Conservation (phyloP, 2,113 vertebrate species). For the Lagenorhynchus albirostris region DNA sequence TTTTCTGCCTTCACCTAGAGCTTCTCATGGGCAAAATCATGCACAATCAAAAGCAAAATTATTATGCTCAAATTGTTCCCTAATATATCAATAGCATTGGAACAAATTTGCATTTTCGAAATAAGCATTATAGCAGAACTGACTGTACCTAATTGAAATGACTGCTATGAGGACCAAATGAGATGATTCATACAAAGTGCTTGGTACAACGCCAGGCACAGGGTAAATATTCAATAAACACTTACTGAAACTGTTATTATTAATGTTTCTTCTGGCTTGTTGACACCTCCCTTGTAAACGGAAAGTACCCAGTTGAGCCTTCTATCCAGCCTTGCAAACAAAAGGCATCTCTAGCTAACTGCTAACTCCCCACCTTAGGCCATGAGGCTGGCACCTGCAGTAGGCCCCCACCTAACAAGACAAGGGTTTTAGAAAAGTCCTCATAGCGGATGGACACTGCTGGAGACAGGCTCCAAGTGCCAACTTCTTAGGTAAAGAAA, state of each 20-base stretch:
- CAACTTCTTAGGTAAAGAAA: background rate
- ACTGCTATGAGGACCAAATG: background rate
- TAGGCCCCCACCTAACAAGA: background rate
- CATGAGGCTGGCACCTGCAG: background rate
- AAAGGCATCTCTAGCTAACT: background rate
- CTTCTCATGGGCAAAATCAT: constrained; percentile 25
- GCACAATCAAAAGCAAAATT: constrained; percentile 43
- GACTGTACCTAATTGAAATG: constrained; percentile 49
- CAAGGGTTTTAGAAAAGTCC: background rate
- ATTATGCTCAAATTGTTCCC: constrained; percentile 39
- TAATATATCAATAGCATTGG: constrained; percentile 47
- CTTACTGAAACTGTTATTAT: background rate
- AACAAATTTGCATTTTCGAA: constrained; percentile 67
- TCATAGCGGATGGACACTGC: background rate
- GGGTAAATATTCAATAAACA: constrained; percentile 2
- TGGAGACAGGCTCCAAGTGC: background rate
- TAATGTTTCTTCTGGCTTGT: background rate
- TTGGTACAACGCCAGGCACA: constrained; percentile 19
- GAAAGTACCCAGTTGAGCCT: background rate
- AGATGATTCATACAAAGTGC: background rate
- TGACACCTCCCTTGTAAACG: background rate
- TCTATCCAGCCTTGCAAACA: constrained; percentile 6
- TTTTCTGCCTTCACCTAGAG: background rate
- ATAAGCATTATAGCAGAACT: constrained; percentile 43
- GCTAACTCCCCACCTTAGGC: background rate